These are phyloP conservation scores for Rhizomys pruinosus DNA, from an alignment of 2,113 vertebrate species.

Conservation along the genomic window DNA sequence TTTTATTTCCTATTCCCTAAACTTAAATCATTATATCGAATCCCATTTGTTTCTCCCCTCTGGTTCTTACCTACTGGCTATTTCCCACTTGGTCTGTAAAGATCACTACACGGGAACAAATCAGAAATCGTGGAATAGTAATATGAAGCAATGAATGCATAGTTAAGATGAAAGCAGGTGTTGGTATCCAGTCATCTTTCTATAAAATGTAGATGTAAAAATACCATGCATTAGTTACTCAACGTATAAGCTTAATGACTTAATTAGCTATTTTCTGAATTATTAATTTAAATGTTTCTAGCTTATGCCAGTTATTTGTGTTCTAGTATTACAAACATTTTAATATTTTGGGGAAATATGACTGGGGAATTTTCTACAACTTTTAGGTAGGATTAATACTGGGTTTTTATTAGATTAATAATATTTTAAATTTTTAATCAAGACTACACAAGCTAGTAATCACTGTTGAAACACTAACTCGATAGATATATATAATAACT, in stretches of 20 bases:
- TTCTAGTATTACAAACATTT: background rate
- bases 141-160: background rate
- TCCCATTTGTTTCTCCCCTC: background rate
- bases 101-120: background rate
- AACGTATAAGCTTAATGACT: background rate
- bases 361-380: background rate
- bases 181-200: background rate
- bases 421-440: background rate
- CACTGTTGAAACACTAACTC: background rate
- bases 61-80: background rate
- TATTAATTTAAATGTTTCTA: background rate
- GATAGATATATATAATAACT: background rate
- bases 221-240: background rate
- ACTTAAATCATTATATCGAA: background rate
- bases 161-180: background rate
- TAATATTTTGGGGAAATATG: background rate
- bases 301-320: background rate
- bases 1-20: background rate
- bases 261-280: conserved; percentile 9
- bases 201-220: background rate
- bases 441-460: background rate
- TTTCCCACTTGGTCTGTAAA: background rate
- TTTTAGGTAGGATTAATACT: background rate
- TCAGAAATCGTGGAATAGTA: background rate
- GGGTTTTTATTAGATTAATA: background rate